Base-by-base conservation (phyloP, 2,113 vertebrate species). In the Oryzias melastigma region DNA sequence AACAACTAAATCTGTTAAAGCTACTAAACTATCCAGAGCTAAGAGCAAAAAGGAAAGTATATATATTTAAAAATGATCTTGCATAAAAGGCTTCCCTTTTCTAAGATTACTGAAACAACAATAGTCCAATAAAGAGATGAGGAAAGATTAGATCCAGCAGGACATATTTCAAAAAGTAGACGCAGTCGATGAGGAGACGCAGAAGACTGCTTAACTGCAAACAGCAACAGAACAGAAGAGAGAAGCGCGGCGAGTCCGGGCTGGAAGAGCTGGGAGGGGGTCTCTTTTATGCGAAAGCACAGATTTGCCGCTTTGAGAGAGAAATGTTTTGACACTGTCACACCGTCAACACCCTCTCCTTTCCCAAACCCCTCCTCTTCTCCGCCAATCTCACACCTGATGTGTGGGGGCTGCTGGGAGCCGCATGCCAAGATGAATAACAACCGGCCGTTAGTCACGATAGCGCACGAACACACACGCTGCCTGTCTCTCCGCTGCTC, bases 391-490 rank as follows among this genome's bases (percentile, higher is more conserved):
- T 90, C 85, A 80, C 87, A 90, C 89, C 89, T 89, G 87, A 90
- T 90, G 87, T 86, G 88, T 82, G 85, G 83, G 88, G 85, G 85
- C 84, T 88, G 84, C 82, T 81, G 86, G 77, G 86, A 87, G 82
- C 85, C 78, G 68, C 82, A 85, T 87, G 89, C 84, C 87, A 89
- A 85, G 88, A 90, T 86, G 78, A 90, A 88, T 88, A 89, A 86
- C 87, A 85, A 89, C 86, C 84, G 85, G 85, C 85, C 88, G 84
- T 90, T 88, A 90, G 85, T 87, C 86, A 89, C 86, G 87, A 89
- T 86, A 86, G 84, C 76, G 81, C 85, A 83, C 71, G 75, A 83
- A 88, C 86, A 77, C 68, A 80, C 85, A 77, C 78, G 78, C 79
- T 51, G 82, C 83, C 69, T 60, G 58, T 76, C 75, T 72, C 63